A percentile compares a stretch with the other conserved stretches of the same genome.
phyloP scores from a whole-genome alignment of 1,140 invertebrate species.

The Marisa cornuarietis region DNA sequence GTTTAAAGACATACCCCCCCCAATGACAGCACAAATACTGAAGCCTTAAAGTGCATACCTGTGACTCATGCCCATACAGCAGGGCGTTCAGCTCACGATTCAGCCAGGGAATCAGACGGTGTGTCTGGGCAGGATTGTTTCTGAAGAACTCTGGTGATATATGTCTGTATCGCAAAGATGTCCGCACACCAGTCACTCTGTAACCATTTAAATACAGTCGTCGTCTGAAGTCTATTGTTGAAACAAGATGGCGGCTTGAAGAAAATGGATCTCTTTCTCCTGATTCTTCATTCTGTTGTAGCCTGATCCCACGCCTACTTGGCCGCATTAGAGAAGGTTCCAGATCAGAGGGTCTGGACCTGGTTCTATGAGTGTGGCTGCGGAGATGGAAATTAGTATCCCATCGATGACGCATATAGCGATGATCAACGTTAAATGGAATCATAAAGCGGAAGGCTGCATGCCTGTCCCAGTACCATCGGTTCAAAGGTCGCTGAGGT shows the following conservation, averaged over 20 bases:
- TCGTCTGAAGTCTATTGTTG: constrained; percentile 70
- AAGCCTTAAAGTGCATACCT: neutral
- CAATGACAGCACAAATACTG: too few relatives aligned
- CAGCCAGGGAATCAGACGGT: constrained; percentile 87
- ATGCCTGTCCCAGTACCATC: constrained; percentile 10
- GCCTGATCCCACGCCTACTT: neutral
- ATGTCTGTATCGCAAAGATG: constrained; percentile 39
- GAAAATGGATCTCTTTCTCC: constrained; percentile 37
- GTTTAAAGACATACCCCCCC: too few relatives aligned
- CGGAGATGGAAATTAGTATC: constrained; percentile 37
- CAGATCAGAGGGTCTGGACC: neutral
- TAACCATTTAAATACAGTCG: constrained; percentile 81
- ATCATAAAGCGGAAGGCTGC: constrained; percentile 38
- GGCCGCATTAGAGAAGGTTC: neutral
- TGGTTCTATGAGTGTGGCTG: constrained; percentile 5
- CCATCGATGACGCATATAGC: neutral
- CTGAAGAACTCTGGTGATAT: constrained; percentile 77
- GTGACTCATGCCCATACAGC: constrained; percentile 67
- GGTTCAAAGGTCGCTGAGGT: constrained; percentile 3
- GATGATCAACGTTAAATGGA: constrained; percentile 49
- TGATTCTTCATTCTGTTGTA: constrained; percentile 21
- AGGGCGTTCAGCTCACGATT: constrained; percentile 84
- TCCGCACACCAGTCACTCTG: constrained; percentile 72
- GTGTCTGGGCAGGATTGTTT: constrained; percentile 79
- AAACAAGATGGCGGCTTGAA: constrained; percentile 28